Evolutionary conservation across 2,797 vertebrate species (phyloP).

Genomic region (Catostomus latipinnis): DNA sequence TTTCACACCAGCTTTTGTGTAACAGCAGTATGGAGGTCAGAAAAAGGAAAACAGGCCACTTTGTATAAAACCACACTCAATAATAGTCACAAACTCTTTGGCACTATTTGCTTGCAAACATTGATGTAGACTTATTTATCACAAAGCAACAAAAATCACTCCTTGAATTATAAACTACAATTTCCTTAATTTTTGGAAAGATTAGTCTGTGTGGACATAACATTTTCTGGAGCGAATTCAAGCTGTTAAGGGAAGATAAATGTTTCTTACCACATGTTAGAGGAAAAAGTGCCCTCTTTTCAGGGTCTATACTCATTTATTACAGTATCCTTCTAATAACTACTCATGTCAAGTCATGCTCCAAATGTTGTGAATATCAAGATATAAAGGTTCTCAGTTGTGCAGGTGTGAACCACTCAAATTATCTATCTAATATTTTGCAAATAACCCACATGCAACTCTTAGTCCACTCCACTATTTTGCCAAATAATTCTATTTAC

Average conservation of each 20-base stretch:
- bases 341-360: background rate
- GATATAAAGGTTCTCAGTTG: background rate
- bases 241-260: background rate
- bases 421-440: too few relatives aligned
- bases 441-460: background rate
- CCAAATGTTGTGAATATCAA: background rate
- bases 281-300: background rate
- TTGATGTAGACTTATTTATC: conserved; percentile 1
- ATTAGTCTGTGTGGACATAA: background rate
- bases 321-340: background rate
- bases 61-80: conserved; percentile 5
- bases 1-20: conserved; percentile 34
- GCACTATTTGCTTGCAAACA: conserved; percentile 29
- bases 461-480: too few relatives aligned
- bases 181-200: background rate
- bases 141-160: conserved; percentile 12
- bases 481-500: too few relatives aligned
- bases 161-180: conserved; percentile 8
- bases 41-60: conserved; percentile 15
- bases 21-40: conserved; percentile 29
- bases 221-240: background rate
- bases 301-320: background rate
- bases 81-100: background rate
- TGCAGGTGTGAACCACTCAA: background rate
- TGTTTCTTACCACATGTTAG: background rate